Evolutionary conservation across 2,797 vertebrate species (phyloP).

Genomic region (Gymnopithys bicolor): DNA sequence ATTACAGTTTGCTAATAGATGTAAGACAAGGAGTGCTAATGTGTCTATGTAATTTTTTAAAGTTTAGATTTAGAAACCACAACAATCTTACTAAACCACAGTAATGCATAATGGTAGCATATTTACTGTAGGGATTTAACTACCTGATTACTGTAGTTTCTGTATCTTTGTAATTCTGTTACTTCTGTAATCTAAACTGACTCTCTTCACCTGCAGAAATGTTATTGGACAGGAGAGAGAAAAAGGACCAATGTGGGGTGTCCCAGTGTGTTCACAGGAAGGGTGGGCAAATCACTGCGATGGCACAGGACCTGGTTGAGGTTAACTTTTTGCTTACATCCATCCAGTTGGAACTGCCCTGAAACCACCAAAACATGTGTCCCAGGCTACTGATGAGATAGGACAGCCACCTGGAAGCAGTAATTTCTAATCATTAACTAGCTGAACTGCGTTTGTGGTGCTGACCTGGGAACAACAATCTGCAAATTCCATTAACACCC

Average conservation of each 20-base stretch:
- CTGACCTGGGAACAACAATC: slow-evolving; percentile 1
- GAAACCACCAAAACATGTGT: background rate
- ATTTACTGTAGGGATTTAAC: background rate
- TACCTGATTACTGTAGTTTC: background rate
- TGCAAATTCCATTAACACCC: background rate
- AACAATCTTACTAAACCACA: background rate
- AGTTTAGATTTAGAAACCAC: background rate
- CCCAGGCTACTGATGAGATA: background rate
- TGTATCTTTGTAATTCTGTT: background rate
- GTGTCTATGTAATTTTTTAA: background rate
- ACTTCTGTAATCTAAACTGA: background rate
- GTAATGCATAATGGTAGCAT: background rate
- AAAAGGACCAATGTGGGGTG: background rate
- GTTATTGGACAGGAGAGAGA: background rate
- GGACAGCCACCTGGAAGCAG: background rate
- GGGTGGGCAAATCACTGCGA: background rate
- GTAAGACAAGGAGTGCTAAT: background rate
- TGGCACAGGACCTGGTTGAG: background rate
- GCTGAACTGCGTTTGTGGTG: background rate
- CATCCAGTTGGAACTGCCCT: background rate
- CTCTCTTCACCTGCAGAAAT: background rate
- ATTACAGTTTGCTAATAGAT: background rate
- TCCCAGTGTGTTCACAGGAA: background rate
- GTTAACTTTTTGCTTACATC: background rate
- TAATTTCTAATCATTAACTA: slow-evolving; percentile 64